phyloP scores from a whole-genome alignment of 1,140 invertebrate genomes.

The Harpegnathos saltator region DNA sequence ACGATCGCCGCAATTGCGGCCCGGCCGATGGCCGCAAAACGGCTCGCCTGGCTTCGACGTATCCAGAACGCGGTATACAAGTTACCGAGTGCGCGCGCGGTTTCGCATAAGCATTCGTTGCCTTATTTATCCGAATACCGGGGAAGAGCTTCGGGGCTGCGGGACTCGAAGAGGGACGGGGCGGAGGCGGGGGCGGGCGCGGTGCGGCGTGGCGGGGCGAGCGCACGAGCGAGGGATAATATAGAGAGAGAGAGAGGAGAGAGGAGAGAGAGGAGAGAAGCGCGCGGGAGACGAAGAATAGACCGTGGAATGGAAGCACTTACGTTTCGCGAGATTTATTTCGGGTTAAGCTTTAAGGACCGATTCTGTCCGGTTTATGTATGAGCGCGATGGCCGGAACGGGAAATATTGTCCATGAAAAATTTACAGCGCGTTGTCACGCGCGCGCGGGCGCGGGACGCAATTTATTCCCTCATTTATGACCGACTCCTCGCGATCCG shows the following conservation, averaged over 20 bases:
- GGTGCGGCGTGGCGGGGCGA: no score
- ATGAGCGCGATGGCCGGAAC: slow-evolving; percentile 45
- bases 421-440: slow-evolving; percentile 44
- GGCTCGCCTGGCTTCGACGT: background rate
- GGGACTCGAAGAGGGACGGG: no score
- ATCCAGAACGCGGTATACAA: background rate
- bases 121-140: slow-evolving; percentile 15
- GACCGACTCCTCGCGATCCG: slow-evolving; percentile 10
- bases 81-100: background rate
- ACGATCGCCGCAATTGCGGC: slow-evolving; percentile 55
- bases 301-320: slow-evolving; percentile 42
- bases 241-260: no score
- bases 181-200: background rate
- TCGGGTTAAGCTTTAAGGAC: slow-evolving; percentile 55
- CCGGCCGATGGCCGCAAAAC: slow-evolving; percentile 32
- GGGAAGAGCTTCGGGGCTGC: background rate
- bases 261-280: no score
- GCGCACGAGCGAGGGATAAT: background rate
- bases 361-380: slow-evolving; percentile 58
- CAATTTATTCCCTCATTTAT: slow-evolving; percentile 53
- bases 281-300: slow-evolving; percentile 23
- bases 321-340: slow-evolving; percentile 47
- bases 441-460: no score
- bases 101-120: slow-evolving; percentile 41
- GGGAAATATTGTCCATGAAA: slow-evolving; percentile 58